phyloP scores from a whole-genome alignment of 1,140 invertebrate species.

The Papilio machaon region DNA sequence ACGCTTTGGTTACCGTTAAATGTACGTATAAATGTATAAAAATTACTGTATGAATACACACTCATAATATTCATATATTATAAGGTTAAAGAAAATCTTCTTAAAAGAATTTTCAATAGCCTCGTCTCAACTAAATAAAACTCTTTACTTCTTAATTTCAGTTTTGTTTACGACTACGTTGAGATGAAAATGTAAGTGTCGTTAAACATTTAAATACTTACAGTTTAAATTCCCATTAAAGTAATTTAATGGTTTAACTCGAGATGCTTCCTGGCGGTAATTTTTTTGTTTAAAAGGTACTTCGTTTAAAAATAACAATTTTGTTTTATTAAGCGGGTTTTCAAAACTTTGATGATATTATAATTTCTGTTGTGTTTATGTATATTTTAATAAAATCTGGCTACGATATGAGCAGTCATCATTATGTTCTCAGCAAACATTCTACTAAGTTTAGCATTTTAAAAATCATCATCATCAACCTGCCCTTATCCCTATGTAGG shows the following conservation, averaged over 20 bases:
- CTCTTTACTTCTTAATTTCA: constrained; percentile 4
- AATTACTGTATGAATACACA: not conserved
- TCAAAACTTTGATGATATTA: not conserved
- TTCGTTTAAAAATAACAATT: constrained; percentile 29
- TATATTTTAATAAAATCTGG: not conserved
- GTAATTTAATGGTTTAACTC: constrained; percentile 33
- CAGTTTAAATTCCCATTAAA: constrained; percentile 31
- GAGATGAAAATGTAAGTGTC: constrained; percentile 16
- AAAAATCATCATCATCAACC: no score
- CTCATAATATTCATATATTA: not conserved
- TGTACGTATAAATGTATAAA: not conserved
- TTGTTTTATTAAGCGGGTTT: not conserved
- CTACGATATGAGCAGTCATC: not conserved
- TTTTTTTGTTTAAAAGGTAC: not conserved
- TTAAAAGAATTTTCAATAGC: not conserved
- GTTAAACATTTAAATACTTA: constrained; percentile 35
- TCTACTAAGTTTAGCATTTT: no score
- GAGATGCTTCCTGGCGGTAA: constrained; percentile 16
- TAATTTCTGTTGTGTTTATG: not conserved
- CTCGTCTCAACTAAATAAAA: not conserved
- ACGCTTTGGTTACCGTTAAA: not conserved
- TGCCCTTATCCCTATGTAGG: no score
- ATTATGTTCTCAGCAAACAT: no score
- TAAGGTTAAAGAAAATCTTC: not conserved
- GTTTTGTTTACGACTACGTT: constrained; percentile 28